phyloP scores from a whole-genome alignment of 2,888 invertebrate species.

The Acanthopleura granulata region DNA sequence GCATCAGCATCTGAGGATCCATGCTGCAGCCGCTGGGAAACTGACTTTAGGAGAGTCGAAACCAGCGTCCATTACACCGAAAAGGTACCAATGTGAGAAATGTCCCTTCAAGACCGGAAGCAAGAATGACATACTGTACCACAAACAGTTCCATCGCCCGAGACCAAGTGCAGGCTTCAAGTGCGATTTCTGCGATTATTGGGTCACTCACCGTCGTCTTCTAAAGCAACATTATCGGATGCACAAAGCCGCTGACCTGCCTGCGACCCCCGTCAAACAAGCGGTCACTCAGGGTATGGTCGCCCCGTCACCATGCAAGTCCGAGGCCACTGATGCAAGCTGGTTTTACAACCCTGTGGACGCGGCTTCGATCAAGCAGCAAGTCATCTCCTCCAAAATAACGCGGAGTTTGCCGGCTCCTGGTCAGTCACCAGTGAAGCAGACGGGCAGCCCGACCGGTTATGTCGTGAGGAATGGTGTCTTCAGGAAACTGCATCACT shows the following conservation, averaged over 20 bases:
- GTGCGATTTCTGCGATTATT: slow-evolving; percentile 85
- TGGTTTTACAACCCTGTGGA: slow-evolving; percentile 58
- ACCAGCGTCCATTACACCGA: slow-evolving; percentile 29
- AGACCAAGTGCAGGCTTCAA: slow-evolving; percentile 81
- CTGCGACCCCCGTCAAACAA: slow-evolving; percentile 18
- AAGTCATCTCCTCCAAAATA: slow-evolving; percentile 63
- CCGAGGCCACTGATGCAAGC: slow-evolving; percentile 50
- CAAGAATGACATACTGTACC: slow-evolving; percentile 87
- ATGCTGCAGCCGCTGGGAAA: slow-evolving; percentile 54
- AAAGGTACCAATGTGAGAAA: slow-evolving; percentile 82
- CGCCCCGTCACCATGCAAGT: slow-evolving; percentile 55
- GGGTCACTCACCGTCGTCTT: slow-evolving; percentile 82
- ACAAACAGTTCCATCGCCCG: slow-evolving; percentile 86
- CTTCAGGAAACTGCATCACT: slow-evolving; percentile 84
- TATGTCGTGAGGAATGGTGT: slow-evolving; percentile 57
- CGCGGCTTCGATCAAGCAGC: slow-evolving; percentile 61
- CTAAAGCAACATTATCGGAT: slow-evolving; percentile 87
- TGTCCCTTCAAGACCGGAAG: slow-evolving; percentile 90
- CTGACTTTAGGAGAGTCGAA: neutral
- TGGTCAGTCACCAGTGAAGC: slow-evolving; percentile 54
- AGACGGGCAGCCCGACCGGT: slow-evolving; percentile 53
- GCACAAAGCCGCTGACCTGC: slow-evolving; percentile 68
- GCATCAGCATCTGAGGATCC: slow-evolving; percentile 78
- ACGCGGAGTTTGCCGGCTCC: slow-evolving; percentile 54
- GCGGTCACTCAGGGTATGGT: slow-evolving; percentile 14